Conservation (phyloP, 2,888 invertebrate genomes). For the Andrena camellia region DNA sequence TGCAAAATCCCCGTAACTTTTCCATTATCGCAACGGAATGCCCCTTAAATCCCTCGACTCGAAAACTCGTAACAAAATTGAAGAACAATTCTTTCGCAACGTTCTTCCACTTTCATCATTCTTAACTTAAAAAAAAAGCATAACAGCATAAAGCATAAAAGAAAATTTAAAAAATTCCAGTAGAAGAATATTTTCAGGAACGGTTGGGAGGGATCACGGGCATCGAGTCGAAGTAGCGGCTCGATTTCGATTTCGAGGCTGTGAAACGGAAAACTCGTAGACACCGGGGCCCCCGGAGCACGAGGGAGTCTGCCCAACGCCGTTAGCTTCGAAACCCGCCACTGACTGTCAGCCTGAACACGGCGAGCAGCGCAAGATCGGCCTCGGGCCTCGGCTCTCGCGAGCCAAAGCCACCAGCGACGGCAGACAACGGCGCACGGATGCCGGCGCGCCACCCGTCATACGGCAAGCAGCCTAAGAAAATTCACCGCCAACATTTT, state of each 20-base stretch:
- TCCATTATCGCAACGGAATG: neutral
- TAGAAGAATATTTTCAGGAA: neutral
- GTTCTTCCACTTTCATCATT: neutral
- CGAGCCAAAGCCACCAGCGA: constrained; percentile 51
- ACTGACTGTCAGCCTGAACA: constrained; percentile 72
- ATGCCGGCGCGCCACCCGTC: constrained; percentile 71
- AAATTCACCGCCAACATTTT: constrained; percentile 82
- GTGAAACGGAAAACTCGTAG: constrained; percentile 59
- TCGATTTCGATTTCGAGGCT: constrained; percentile 52
- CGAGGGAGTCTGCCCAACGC: constrained; percentile 70
- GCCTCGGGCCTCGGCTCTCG: constrained; percentile 61
- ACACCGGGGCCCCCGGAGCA: constrained; percentile 66
- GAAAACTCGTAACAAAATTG: neutral
- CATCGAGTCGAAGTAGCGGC: constrained; percentile 6
- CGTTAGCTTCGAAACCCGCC: constrained; percentile 77
- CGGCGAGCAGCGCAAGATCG: constrained; percentile 64
- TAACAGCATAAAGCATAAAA: neutral
- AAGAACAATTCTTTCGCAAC: neutral
- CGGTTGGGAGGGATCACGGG: neutral
- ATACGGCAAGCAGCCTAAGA: constrained; percentile 80
- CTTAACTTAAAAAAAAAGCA: neutral
- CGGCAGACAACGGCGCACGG: constrained; percentile 69
- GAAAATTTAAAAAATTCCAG: neutral
- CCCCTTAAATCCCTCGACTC: neutral
- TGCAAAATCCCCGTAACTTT: neutral